Percentiles rank a stretch among this genome's conserved stretches.
Evolutionary conservation across 2,888 invertebrate genomes (phyloP).

Genomic region (Drosophila suboccidentalis): DNA sequence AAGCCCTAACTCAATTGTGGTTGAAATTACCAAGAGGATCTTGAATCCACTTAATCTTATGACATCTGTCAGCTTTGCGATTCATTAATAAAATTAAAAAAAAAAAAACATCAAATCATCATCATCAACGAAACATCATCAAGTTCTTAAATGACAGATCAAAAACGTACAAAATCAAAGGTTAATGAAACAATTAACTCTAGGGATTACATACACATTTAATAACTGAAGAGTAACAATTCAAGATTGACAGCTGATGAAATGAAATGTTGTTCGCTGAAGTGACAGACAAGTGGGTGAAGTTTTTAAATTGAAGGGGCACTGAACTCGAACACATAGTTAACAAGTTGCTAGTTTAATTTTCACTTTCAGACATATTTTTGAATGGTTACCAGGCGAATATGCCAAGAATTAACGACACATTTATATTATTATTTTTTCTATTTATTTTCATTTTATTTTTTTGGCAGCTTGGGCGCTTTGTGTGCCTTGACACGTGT

Average conservation of each 20-base stretch:
- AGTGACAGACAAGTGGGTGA: slow-evolving; percentile 19
- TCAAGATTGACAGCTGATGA: slow-evolving; percentile 10
- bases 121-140: slow-evolving; percentile 4
- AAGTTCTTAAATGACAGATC: slow-evolving; percentile 11
- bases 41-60: background rate
- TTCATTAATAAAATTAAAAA: slow-evolving; percentile 24
- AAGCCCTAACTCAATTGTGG: background rate
- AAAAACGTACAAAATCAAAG: slow-evolving; percentile 35
- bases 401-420: slow-evolving; percentile 39
- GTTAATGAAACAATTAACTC: slow-evolving; percentile 43
- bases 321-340: slow-evolving; percentile 38
- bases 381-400: slow-evolving; percentile 36
- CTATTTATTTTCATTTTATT: slow-evolving; percentile 2
- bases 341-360: slow-evolving; percentile 33
- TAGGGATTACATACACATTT: slow-evolving; percentile 3
- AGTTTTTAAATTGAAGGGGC: slow-evolving; percentile 9
- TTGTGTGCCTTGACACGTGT: slow-evolving; percentile 69
- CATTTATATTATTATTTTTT: slow-evolving; percentile 1
- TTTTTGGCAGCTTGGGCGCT: slow-evolving; percentile 47
- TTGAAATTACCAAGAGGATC: slow-evolving; percentile 9
- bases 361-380: slow-evolving; percentile 60
- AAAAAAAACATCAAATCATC: background rate
- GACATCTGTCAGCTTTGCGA: background rate
- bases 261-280: slow-evolving; percentile 5
- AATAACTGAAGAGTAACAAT: background rate